Base-by-base conservation (phyloP, 2,797 vertebrate genomes). In the Argya squamiceps region DNA sequence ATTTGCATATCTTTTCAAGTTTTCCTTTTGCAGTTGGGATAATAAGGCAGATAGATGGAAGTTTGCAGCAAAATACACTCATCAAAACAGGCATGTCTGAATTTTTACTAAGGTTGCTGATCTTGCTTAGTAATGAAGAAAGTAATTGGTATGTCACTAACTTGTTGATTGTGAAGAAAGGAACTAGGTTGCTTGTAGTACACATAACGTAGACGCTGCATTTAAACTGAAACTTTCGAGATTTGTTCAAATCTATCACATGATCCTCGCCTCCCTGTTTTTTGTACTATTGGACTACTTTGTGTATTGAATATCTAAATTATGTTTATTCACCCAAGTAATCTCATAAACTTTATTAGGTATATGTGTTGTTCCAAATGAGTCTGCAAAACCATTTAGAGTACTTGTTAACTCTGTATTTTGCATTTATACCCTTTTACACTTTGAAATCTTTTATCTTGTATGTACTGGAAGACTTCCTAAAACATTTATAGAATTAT, bases 1-100 rank as follows among this genome's bases (percentile, higher is more conserved):
- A 74, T 92, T 94, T 93, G 41, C 71, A 39, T 93, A 92, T 44
- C 7, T 60, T 92, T 74, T 64, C 32, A 77, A 60, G 64, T 63
- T 92, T 89, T 91, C 43, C 18, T 89, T 65, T 50, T 80, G 32
- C 74, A 83, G 46, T 23, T 73, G 15, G 9, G 12, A 60, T 73
- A 92, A 73, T 52, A 69, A 84, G 19, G 30, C 21, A 79, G 52
- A 62, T 69, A 76, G 41, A 32, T 70, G 39, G 19, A 82, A 52
- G 26, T 84, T 63, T 49, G 26, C 63, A 77, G 73, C 44, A 55
- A 88, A 91, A 69, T 74, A 52, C 4, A 44, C 20, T 71, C 11
- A 69, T 88, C 47, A 62, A 70, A 82, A 85, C 36, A 89, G 75
- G 8, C 11, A 21, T 32, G 4, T 80, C 47, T 62, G 47, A 78